phyloP scores from a whole-genome alignment of 2,888 invertebrate species.

The Caenorhabditis becei region DNA sequence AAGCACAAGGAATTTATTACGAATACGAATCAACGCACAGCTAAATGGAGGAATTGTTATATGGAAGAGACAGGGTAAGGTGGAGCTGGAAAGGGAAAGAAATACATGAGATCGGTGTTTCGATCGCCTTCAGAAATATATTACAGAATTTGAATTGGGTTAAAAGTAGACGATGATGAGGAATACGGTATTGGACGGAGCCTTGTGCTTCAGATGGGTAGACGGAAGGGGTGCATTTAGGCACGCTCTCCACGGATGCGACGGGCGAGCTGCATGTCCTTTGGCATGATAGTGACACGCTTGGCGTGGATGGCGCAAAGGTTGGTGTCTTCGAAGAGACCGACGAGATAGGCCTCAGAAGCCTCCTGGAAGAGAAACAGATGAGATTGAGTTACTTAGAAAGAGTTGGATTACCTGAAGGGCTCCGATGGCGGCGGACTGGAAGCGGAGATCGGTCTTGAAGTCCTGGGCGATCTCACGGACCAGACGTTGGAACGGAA shows the following conservation, averaged over 20 bases:
- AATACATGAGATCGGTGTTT: conserved; percentile 5
- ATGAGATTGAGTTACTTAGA: neutral
- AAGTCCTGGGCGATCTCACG: conserved; percentile 73
- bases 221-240: conserved; percentile 12
- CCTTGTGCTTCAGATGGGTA: conserved; percentile 26
- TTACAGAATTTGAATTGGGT: neutral
- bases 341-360: conserved; percentile 91
- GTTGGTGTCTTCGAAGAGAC: conserved; percentile 97
- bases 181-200: neutral
- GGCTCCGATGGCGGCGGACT: conserved; percentile 66
- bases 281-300: conserved; percentile 97
- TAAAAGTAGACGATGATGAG: neutral
- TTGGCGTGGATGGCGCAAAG: conserved; percentile 98
- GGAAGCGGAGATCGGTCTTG: conserved; percentile 71
- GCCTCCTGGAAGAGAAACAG: conserved; percentile 67
- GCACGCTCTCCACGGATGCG: conserved; percentile 85
- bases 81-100: conserved; percentile 1
- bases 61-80: neutral
- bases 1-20: conserved; percentile 36
- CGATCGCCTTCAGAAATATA: conserved; percentile 14
- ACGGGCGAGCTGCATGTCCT: conserved; percentile 75
- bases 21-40: conserved; percentile 13
- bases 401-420: conserved; percentile 22
- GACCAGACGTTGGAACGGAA: conserved; percentile 72
- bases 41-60: neutral